Evolutionary conservation across 2,113 vertebrate species (phyloP).

Genomic region (Regulus satrapa): DNA sequence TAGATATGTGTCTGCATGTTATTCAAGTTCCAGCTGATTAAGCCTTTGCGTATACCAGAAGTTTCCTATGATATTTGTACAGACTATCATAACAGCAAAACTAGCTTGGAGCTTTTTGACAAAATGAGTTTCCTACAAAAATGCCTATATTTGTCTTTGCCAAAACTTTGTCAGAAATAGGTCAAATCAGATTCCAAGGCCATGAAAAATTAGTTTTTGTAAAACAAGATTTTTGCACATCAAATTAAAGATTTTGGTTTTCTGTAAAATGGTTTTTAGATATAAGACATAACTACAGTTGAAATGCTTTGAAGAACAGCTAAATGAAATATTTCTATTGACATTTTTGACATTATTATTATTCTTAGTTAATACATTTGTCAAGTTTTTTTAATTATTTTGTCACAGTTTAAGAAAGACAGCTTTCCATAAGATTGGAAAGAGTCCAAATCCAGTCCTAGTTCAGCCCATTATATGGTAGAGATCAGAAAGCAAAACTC

Average conservation of each 20-base stretch:
- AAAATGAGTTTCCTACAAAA: not conserved
- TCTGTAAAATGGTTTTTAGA: not conserved
- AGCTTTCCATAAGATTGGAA: not conserved
- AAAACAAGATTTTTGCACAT: not conserved
- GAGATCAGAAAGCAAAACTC: not conserved
- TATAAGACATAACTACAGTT: not conserved
- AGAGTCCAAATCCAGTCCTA: not conserved
- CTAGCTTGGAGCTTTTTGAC: not conserved
- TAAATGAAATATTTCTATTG: not conserved
- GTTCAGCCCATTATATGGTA: not conserved
- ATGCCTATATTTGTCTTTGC: not conserved
- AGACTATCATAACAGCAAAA: not conserved
- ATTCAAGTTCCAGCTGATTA: constrained; percentile 28
- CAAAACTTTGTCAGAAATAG: not conserved
- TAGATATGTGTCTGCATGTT: not conserved
- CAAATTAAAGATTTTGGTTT: not conserved
- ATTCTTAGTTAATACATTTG: not conserved
- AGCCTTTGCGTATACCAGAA: not conserved
- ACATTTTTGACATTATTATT: not conserved
- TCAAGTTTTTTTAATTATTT: not conserved
- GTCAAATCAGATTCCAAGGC: not conserved
- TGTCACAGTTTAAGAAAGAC: not conserved
- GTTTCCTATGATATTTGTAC: not conserved
- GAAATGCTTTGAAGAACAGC: not conserved
- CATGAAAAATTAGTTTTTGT: not conserved